Base-by-base conservation (phyloP, 2,113 vertebrate genomes). In the Ciconia stormi region DNA sequence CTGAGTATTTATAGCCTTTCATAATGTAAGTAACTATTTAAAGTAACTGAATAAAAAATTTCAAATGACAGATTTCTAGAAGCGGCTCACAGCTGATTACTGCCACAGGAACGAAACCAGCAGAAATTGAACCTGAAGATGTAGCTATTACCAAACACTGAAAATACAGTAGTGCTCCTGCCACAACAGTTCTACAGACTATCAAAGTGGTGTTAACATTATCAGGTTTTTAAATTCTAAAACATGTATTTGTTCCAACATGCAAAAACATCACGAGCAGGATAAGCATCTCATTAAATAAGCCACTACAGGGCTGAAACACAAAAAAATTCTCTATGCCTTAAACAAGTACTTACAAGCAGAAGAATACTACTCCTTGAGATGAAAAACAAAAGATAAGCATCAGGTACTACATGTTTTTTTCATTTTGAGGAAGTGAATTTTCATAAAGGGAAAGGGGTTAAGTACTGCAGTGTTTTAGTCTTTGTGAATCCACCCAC, bases 351-450 rank as follows among this genome's bases (percentile, higher is more conserved):
- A 91, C 46, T 88, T 94, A 93, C 90, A 97, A 90, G 88, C 70
- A 96, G 91, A 95, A 78, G 86, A 91, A 90, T 93, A 91, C 30
- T 90, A 46, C 92, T 82, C 82, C 90, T 69, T 30, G 2, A 94
- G 96, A 93, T 96, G 44, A 95, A 96, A 97, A 96, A 93, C 89
- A 83, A 80, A 79, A 91, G 95, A 95, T 96, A 96, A 96, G 93
- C 88, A 96, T 94, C 95, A 94, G 91, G 86, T 96, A 96, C 76
- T 88, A 59, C 87, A 93, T 67, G 80, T 30, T 93, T 94, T 88
- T 95, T 95, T 95, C 62, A 95, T 94, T 93, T 95, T 97, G 73
- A 97, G 92, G 92, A 97, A 97, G 4, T 97, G 89, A 73, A 76
- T 96, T 97, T 97, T 98, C 95, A 91, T 89, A 94, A 97, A 97